A percentile compares a stretch with the other conserved stretches of the same genome.
Evolutionary conservation across 2,797 vertebrate species (phyloP).

Genomic region (Salarias fasciatus): DNA sequence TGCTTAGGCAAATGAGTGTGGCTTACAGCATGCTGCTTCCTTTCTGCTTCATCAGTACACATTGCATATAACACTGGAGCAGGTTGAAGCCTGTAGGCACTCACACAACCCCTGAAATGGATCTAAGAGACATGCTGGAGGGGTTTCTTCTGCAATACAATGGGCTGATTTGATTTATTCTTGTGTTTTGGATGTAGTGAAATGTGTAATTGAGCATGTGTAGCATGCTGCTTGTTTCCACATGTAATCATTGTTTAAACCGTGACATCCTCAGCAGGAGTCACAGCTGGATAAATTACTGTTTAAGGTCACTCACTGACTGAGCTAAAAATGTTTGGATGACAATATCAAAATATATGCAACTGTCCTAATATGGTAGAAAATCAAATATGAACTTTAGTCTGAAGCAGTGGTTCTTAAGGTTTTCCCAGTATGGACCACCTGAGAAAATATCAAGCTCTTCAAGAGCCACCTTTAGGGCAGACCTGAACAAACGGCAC

Average conservation of each 20-base stretch:
- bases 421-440: too few relatives aligned
- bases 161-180: conserved; percentile 69
- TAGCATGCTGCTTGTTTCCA: conserved; percentile 50
- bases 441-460: too few relatives aligned
- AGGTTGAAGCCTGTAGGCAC: conserved; percentile 75
- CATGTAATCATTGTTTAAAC: conserved; percentile 50
- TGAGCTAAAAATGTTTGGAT: background rate
- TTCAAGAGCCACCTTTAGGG: too few relatives aligned
- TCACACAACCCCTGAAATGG: conserved; percentile 72
- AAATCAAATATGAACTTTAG: too few relatives aligned
- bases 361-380: too few relatives aligned
- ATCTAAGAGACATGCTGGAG: conserved; percentile 74
- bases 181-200: conserved; percentile 61
- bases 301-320: conserved; percentile 25
- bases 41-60: conserved; percentile 81
- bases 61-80: conserved; percentile 73
- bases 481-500: too few relatives aligned
- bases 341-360: background rate
- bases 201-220: conserved; percentile 68
- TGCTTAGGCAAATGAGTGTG: conserved; percentile 79
- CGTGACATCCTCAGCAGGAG: conserved; percentile 6
- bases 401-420: too few relatives aligned
- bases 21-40: conserved; percentile 73
- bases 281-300: conserved; percentile 5
- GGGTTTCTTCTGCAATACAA: conserved; percentile 63